Evolutionary conservation across 2,797 vertebrate genomes (phyloP), one percentile per base, ranked within the genome.

Genomic region (Cirrhinus mrigala): DNA sequence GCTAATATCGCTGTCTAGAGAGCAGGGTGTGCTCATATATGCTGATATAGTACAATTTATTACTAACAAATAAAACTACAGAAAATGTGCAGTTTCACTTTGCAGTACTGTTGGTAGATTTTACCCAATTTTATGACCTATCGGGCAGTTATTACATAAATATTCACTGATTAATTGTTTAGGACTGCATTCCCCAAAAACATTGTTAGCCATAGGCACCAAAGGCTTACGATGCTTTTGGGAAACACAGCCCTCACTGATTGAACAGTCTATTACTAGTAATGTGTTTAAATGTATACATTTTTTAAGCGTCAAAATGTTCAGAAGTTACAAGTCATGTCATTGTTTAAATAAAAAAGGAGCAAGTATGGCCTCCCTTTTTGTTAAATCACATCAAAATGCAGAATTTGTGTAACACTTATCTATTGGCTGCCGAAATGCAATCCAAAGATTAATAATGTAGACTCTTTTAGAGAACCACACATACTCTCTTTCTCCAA

Each of bases 391-490:
- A 52, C 64, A 24, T 69, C 18, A 20, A 2, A 1, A 24, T 78
- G 37, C 33, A 14, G 22, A 68, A 27, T 58, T 78, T 78, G 27
- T 50, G 68, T 73, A 79, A 46, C 75, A 3, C 44, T 71, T 40
- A 3, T 40, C 60, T 71, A 50, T 62, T 78, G 52, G 50, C 37
- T 46, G 44, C 37, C 1, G 77, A 85, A 80, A 85, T 64, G 52
- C 54, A 66, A 80, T 69, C 54, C 60, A 81, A 87, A 79, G 24
- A 68, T 89, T 1, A 85, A 73, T 89, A 81, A 76, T 89, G 76
- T 68, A 83, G 15, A 48, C 29, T 10, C 56, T 70, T 27, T 80
- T 62, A n/a, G 6, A 71, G 37, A 81, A 64, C 33, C 77, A 71
- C 70, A 84, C 48, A 52, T 27, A 11, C 60, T 75, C 60, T 78